A percentile compares a stretch with the other conserved stretches of the same genome.
Conservation (phyloP, 2,797 vertebrate genomes). For the Oreochromis grahami region DNA sequence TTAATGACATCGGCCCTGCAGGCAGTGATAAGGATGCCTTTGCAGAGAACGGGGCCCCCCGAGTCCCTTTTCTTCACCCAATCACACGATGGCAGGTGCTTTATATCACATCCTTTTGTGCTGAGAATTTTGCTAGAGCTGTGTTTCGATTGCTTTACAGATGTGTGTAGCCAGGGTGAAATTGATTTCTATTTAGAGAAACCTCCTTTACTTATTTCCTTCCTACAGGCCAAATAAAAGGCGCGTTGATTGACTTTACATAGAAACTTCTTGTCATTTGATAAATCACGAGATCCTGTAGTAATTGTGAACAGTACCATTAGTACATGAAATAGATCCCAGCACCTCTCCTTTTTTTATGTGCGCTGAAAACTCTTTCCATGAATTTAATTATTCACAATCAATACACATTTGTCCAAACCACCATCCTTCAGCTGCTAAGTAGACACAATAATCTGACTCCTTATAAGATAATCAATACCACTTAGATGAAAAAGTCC, state of each 20-base stretch:
- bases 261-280: conserved; percentile 12
- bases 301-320: conserved; percentile 1
- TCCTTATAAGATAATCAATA: conserved; percentile 41
- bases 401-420: conserved; percentile 30
- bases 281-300: background rate
- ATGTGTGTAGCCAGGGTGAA: conserved; percentile 34
- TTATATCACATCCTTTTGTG: conserved; percentile 62
- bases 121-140: conserved; percentile 35
- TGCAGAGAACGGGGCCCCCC: conserved; percentile 34
- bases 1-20: conserved; percentile 65
- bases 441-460: conserved; percentile 20
- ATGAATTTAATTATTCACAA: conserved; percentile 38
- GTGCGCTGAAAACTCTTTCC: background rate
- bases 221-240: conserved; percentile 17
- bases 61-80: conserved; percentile 42
- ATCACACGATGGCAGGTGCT: conserved; percentile 60
- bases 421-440: conserved; percentile 3
- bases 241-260: background rate
- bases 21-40: conserved; percentile 62
- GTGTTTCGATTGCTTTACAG: conserved; percentile 44
- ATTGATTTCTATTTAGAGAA: conserved; percentile 49
- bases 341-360: background rate
- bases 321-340: background rate
- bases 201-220: conserved; percentile 17
- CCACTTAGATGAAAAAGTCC: conserved; percentile 29